phyloP scores from a whole-genome alignment of 1,140 invertebrate species.

The Papilio helenus region DNA sequence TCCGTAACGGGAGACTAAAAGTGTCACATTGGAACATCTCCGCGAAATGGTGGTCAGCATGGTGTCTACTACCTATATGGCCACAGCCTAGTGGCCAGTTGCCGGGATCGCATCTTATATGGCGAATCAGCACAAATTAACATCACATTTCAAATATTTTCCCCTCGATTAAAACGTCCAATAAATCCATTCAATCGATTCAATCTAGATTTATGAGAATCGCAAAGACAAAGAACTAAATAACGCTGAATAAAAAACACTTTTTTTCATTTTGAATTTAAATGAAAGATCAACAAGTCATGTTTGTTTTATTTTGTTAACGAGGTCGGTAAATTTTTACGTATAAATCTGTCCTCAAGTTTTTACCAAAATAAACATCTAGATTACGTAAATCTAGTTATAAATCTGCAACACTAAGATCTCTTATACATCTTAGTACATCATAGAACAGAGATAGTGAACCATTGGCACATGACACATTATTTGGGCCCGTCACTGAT shows the following conservation, averaged over 20 bases:
- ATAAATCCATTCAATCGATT: conserved; percentile 16
- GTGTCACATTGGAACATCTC: conserved; percentile 32
- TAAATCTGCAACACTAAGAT: not conserved
- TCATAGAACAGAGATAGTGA: no score
- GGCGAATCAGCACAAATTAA: conserved; percentile 30
- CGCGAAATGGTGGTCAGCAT: not conserved
- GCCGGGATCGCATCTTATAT: conserved; percentile 23
- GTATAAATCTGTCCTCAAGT: no score
- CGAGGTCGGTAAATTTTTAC: no score
- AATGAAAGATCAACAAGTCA: not conserved
- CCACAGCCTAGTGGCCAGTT: not conserved
- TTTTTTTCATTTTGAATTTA: no score
- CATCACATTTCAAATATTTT: conserved; percentile 34
- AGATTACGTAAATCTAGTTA: not conserved
- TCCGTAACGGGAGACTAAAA: conserved; percentile 10
- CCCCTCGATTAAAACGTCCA: conserved; percentile 18
- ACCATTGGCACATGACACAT: no score
- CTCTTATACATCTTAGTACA: not conserved
- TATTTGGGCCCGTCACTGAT: no score
- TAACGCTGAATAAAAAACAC: not conserved
- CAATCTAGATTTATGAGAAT: not conserved
- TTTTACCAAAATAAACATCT: not conserved
- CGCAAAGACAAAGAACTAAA: not conserved
- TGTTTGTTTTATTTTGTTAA: not conserved
- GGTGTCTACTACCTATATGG: conserved; percentile 14